Conservation (phyloP, 2,113 vertebrate species). For the Hipposideros armiger region DNA sequence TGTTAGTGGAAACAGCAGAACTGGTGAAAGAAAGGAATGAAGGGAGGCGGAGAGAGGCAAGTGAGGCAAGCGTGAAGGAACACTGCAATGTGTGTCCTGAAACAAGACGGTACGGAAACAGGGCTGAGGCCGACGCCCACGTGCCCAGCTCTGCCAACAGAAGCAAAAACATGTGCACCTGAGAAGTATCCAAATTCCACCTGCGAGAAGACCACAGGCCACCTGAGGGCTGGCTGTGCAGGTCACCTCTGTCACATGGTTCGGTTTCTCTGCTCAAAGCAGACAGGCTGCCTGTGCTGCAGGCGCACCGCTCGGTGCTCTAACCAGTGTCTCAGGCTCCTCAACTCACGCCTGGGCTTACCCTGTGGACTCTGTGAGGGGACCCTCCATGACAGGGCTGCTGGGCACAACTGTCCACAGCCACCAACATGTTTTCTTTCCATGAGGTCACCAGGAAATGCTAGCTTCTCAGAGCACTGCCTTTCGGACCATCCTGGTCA, state of each 20-base stretch:
- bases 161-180: not conserved
- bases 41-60: not conserved
- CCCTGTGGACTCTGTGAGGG: not conserved
- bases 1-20: not conserved
- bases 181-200: not conserved
- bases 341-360: not conserved
- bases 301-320: rapidly evolving
- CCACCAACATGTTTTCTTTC: not conserved
- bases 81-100: not conserved
- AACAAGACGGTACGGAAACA: not conserved
- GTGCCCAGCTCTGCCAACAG: not conserved
- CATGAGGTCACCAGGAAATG: not conserved
- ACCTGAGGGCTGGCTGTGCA: not conserved
- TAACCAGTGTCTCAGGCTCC: too few species aligned
- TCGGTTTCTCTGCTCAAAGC: not conserved
- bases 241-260: not conserved
- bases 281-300: not conserved
- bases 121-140: too few species aligned
- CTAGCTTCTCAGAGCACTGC: not conserved
- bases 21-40: not conserved
- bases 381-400: not conserved
- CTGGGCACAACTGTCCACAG: not conserved
- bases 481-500: too few species aligned
- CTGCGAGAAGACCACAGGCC: not conserved
- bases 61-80: not conserved